Conservation (phyloP, 2,113 vertebrate genomes). For the Antechinus stuartii region DNA sequence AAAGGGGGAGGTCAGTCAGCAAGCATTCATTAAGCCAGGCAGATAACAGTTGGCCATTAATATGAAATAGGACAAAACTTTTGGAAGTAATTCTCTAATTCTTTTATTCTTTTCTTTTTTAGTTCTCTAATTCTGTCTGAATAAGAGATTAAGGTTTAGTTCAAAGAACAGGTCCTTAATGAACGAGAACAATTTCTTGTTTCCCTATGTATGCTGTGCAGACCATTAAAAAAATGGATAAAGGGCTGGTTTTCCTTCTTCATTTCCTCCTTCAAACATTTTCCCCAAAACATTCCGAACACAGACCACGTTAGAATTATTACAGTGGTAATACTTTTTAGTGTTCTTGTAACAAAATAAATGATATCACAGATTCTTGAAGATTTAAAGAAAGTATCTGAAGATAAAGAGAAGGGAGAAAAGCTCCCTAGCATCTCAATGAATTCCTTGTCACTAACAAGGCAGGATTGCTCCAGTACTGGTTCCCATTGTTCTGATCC, state of each 20-base stretch:
- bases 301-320: neutral
- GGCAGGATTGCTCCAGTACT: neutral
- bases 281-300: neutral
- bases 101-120: too few species aligned
- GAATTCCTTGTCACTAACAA: neutral
- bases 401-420: neutral
- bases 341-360: neutral
- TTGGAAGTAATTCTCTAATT: neutral
- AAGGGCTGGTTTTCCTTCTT: neutral
- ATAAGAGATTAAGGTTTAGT: neutral
- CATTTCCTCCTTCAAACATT: neutral
- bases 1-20: too few species aligned
- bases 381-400: neutral
- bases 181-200: neutral
- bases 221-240: neutral
- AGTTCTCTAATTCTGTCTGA: neutral
- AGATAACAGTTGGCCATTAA: neutral
- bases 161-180: neutral
- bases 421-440: neutral
- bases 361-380: neutral
- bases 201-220: neutral
- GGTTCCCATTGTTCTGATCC: neutral
- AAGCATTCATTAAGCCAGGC: too few species aligned
- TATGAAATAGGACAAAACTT: neutral
- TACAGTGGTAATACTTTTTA: neutral